A percentile compares a stretch with the other conserved stretches of the same genome.
Evolutionary conservation across 2,888 invertebrate genomes (phyloP).

Genomic region (Ormyrus labotus): DNA sequence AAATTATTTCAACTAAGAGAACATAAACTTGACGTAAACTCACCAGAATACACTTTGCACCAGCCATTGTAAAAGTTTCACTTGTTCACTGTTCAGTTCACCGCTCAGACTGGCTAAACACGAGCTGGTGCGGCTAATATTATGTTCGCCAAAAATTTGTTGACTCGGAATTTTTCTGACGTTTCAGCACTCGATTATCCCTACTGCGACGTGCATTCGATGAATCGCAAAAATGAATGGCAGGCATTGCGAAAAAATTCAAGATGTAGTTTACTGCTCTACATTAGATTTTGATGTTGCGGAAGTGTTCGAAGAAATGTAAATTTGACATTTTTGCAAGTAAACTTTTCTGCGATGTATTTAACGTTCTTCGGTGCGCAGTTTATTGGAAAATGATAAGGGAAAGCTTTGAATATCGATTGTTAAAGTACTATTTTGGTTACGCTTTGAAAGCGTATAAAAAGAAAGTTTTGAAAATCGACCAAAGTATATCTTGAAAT

Average conservation of each 20-base stretch:
- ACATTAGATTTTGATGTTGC: not conserved
- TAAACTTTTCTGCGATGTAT: too few relatives aligned
- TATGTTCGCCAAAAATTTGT: slow-evolving; percentile 29
- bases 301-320: too few relatives aligned
- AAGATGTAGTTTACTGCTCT: not conserved
- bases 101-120: slow-evolving; percentile 32
- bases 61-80: slow-evolving; percentile 34
- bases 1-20: too few relatives aligned
- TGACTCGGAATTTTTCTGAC: slow-evolving; percentile 35
- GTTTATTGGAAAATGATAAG: too few relatives aligned
- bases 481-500: too few relatives aligned
- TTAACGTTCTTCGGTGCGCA: too few relatives aligned
- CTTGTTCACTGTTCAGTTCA: slow-evolving; percentile 42
- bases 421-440: too few relatives aligned
- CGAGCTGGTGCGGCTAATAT: slow-evolving; percentile 20
- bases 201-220: not conserved
- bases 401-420: too few relatives aligned
- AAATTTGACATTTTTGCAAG: too few relatives aligned
- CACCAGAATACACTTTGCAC: slow-evolving; percentile 15
- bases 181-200: slow-evolving; percentile 24
- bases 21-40: slow-evolving; percentile 7
- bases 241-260: slow-evolving; percentile 24
- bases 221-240: slow-evolving; percentile 22
- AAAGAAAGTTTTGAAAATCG: too few relatives aligned
- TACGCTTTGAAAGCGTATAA: too few relatives aligned